These are phyloP conservation scores for Dasyprocta punctata DNA, from an alignment of 2,113 vertebrate genomes.

Conservation along the genomic window DNA sequence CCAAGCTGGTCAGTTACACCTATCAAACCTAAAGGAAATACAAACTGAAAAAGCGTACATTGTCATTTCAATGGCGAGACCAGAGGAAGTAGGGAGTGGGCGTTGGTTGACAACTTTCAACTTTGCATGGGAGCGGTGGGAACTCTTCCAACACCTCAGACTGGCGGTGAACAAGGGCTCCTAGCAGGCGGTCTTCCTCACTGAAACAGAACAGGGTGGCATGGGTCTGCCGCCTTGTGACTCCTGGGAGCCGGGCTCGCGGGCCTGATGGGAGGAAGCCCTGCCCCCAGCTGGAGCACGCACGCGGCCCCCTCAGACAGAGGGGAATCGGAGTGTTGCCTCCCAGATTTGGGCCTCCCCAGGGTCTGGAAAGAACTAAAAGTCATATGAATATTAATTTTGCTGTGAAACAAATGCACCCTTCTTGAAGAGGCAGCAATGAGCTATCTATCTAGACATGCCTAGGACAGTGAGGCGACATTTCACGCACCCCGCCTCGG, in stretches of 20 bases:
- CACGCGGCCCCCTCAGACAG: background rate
- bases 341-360: background rate
- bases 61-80: background rate
- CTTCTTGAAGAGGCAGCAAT: background rate
- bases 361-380: background rate
- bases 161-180: background rate
- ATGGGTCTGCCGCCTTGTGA: background rate
- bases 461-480: fast-evolving
- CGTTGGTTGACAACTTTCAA: background rate
- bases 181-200: background rate
- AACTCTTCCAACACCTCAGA: background rate
- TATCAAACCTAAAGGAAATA: background rate
- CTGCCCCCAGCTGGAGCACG: background rate
- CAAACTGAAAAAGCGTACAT: background rate
- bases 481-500: background rate
- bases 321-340: background rate
- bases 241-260: too few relatives aligned
- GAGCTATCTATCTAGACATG: background rate
- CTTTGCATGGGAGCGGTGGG: background rate
- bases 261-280: background rate
- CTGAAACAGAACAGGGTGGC: background rate
- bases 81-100: too few relatives aligned
- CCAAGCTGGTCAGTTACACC: background rate
- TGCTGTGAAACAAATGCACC: background rate
- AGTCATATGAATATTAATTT: background rate